Conservation (phyloP, 1,140 invertebrate species). For the Pantala flavescens region DNA sequence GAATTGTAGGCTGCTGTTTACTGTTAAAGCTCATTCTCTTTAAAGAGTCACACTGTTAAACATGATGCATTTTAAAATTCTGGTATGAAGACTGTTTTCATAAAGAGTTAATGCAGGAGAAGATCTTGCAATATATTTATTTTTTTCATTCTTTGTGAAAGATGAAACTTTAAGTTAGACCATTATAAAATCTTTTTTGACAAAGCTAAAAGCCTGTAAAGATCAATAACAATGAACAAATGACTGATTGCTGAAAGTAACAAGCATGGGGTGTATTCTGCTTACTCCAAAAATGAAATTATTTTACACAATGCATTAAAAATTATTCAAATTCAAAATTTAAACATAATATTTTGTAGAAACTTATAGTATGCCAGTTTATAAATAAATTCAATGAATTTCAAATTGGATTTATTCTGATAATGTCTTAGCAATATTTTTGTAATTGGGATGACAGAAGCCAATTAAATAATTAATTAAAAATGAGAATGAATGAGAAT, state of each 20-base stretch:
- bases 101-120: not conserved
- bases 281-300: not conserved
- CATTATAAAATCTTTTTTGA: not conserved
- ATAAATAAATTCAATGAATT: not conserved
- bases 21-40: not conserved
- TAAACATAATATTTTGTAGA: not conserved
- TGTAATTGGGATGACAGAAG: not conserved
- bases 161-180: not conserved
- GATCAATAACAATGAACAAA: not conserved
- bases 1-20: not conserved
- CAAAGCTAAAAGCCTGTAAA: not conserved
- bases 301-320: not conserved
- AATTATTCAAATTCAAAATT: not conserved
- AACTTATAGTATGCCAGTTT: not conserved
- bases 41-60: not conserved
- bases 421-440: not conserved
- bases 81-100: slow-evolving; percentile 6
- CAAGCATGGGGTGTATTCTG: not conserved
- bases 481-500: not conserved
- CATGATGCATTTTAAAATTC: not conserved
- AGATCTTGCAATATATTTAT: not conserved
- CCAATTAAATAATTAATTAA: not conserved
- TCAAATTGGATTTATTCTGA: not conserved
- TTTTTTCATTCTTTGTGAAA: not conserved
- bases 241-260: not conserved